Base-by-base conservation (phyloP, 2,113 vertebrate genomes). In the Leptobrachium ailaonicum region DNA sequence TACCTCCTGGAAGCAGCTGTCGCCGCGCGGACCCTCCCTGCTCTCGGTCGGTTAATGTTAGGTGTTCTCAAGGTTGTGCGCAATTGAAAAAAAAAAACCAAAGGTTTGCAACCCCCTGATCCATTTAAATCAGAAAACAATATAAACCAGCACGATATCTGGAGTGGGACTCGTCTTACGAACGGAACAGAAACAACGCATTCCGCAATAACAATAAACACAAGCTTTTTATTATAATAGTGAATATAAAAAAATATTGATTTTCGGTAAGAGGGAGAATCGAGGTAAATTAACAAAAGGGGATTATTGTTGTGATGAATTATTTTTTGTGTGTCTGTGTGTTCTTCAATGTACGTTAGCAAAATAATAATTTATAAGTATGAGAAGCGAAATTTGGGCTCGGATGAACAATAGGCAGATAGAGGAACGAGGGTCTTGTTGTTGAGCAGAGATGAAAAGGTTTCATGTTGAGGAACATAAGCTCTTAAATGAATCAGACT, bases 141-240 rank as follows among this genome's bases (percentile, higher is more conserved):
- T 32, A 32, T 32, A 32, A 32, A 56, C 40, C 70, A 72, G 70
- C 70, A 12, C 47, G 50, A 54, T 0, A 40, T 40, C 70, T 56
- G 50, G 50, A 54, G 70, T 45, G 68, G 14, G 45, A 71, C 50
- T 71, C 50, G 14, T 6, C 7, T 43, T 9, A n/a, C 1, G 68
- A 50, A 42, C 40, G 70, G 20, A 56, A 72, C 50, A 71, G 50
- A 71, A 71, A 32, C 68, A 71, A 20, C 68, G 32, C 50, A 13
- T 71, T 44, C 44, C 40, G 40, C 44, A 47, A 50, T 54, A 54
- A 54, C 70, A 41, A 72, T 72, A 41, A 56, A 54, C 13, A 50
- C 8, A 14, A 14, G 14, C 68, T 50, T 71, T 47, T 71, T 72
- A 45, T 72, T 72, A 72, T 41, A 41, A 54, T 72, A n/a, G 47